Conservation (phyloP, 2,888 invertebrate genomes). For the Escarpia spicata region DNA sequence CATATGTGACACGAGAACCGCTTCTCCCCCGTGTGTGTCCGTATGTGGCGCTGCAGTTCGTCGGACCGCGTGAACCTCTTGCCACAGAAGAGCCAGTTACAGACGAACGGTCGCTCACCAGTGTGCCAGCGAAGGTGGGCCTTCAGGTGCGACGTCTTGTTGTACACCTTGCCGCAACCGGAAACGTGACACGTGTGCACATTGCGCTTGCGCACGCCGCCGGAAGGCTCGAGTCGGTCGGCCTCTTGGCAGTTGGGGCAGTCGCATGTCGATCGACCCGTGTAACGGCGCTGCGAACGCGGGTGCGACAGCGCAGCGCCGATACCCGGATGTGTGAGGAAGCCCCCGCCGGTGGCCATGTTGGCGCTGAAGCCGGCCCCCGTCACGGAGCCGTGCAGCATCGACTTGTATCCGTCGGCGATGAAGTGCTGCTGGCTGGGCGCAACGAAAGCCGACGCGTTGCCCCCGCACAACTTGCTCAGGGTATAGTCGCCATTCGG, state of each 20-base stretch:
- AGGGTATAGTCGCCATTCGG: conserved; percentile 56
- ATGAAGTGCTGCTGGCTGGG: conserved; percentile 85
- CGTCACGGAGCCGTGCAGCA: conserved; percentile 73
- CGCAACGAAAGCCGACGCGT: conserved; percentile 78
- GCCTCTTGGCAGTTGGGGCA: conserved; percentile 99
- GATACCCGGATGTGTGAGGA: conserved; percentile 67
- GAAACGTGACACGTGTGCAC: conserved; percentile 64
- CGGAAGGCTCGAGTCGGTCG: conserved; percentile 82
- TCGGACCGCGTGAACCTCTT: conserved; percentile 96
- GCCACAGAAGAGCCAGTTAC: conserved; percentile 97
- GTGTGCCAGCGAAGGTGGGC: conserved; percentile 99
- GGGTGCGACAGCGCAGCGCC: conserved; percentile 67
- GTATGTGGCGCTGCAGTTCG: conserved; percentile 92
- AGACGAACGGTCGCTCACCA: conserved; percentile 95
- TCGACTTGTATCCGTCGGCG: conserved; percentile 95
- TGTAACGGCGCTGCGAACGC: conserved; percentile 78
- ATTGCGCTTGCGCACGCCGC: conserved; percentile 69
- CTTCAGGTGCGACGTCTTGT: conserved; percentile 97
- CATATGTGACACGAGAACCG: conserved; percentile 88
- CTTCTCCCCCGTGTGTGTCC: conserved; percentile 93
- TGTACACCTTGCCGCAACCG: conserved; percentile 73
- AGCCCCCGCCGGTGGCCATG: conserved; percentile 25
- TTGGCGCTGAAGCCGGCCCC: conserved; percentile 20
- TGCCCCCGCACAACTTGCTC: conserved; percentile 72
- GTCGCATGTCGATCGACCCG: conserved; percentile 96